Evolutionary conservation across 2,888 invertebrate species (phyloP).

Genomic region (Drosophila anomalata): DNA sequence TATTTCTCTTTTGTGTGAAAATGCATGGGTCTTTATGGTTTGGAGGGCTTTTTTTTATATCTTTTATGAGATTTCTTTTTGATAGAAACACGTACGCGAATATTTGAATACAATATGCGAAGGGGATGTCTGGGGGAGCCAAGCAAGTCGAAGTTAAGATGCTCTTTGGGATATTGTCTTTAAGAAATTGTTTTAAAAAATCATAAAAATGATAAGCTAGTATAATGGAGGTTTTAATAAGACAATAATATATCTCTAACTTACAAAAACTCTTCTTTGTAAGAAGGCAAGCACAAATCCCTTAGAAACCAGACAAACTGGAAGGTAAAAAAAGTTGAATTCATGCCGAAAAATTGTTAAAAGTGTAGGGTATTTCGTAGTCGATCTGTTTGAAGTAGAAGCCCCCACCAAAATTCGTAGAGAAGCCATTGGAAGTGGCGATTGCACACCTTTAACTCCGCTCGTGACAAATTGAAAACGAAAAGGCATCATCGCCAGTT

Average conservation of each 20-base stretch:
- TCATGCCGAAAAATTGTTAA: no score
- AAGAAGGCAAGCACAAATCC: no score
- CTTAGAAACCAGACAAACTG: no score
- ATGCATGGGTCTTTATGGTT: background rate
- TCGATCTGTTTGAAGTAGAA: background rate
- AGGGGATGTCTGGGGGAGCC: background rate
- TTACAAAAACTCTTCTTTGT: no score
- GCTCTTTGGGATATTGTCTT: background rate
- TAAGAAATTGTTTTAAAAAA: no score
- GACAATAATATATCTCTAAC: no score
- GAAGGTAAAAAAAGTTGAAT: no score
- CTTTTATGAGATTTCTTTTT: slow-evolving; percentile 1
- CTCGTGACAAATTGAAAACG: slow-evolving; percentile 76
- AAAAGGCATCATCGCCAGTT: slow-evolving; percentile 62
- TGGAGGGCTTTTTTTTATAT: background rate
- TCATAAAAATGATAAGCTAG: no score
- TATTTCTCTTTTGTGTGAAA: background rate
- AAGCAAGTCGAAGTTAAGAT: background rate
- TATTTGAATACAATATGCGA: slow-evolving; percentile 3
- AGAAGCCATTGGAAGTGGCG: slow-evolving; percentile 16
- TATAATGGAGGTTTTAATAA: no score
- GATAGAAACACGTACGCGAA: slow-evolving; percentile 2
- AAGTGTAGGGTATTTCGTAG: background rate
- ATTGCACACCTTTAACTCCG: slow-evolving; percentile 36
- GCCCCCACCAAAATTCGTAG: background rate